phyloP scores from a whole-genome alignment of 92 coral and sea anemone genomes.

The Actinernus sp. region DNA sequence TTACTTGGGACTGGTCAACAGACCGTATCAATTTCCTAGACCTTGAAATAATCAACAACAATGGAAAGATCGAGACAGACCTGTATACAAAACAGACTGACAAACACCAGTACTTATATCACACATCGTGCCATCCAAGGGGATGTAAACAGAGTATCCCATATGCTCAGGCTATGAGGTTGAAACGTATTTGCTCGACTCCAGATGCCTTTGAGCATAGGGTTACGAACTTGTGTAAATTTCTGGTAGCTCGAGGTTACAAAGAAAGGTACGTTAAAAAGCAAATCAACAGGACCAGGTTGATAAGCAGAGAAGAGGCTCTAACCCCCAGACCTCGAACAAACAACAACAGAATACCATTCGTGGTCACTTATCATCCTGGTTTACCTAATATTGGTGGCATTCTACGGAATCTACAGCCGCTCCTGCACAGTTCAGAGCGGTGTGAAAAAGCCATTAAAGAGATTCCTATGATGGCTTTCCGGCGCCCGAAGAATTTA shows the following conservation, averaged over 20 bases:
- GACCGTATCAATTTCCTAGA: conserved; percentile 11
- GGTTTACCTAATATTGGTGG: too few species aligned
- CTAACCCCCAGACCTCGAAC: too few species aligned
- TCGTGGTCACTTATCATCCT: too few species aligned
- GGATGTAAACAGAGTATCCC: conserved; percentile 31
- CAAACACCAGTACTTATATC: conserved; percentile 37
- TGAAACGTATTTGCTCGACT: conserved; percentile 21
- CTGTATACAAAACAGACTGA: conserved; percentile 18
- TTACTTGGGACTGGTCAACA: conserved; percentile 16
- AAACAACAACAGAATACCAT: too few species aligned
- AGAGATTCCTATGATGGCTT: too few species aligned
- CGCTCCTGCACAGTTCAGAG: too few species aligned
- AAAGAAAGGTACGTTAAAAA: not conserved
- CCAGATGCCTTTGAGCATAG: not conserved
- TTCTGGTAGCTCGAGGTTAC: conserved; percentile 27
- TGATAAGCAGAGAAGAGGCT: not conserved
- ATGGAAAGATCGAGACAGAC: conserved; percentile 25
- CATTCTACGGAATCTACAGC: too few species aligned
- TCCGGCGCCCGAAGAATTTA: too few species aligned
- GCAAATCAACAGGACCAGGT: not conserved
- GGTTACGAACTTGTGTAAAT: conserved; percentile 11
- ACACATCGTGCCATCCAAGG: conserved; percentile 25
- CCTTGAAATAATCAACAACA: conserved; percentile 4
- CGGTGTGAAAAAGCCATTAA: too few species aligned
- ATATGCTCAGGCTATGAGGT: conserved; percentile 36